Percentiles rank a stretch among this genome's conserved stretches.
Evolutionary conservation across 2,888 invertebrate species (phyloP).

Genomic region (Acanthosepion lycidas): DNA sequence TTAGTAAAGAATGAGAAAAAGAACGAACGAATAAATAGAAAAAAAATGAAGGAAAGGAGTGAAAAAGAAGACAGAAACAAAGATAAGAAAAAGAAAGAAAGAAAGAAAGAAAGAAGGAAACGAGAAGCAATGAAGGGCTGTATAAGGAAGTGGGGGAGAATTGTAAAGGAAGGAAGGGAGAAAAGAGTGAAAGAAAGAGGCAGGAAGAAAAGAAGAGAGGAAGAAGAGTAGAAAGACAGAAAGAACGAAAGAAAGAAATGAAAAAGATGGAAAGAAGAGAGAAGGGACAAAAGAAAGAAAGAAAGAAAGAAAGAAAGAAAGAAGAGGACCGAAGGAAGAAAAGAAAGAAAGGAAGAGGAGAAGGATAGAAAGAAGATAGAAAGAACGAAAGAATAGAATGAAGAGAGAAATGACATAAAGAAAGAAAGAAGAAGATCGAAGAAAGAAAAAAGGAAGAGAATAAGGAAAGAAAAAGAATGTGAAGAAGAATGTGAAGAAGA

Average conservation of each 20-base stretch:
- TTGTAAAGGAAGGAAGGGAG: neutral
- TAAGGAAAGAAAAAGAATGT: neutral
- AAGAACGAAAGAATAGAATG: neutral
- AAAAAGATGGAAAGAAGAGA: neutral
- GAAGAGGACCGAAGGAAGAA: no score
- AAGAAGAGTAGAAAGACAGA: neutral
- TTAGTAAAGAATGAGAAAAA: no score
- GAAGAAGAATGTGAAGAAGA: neutral
- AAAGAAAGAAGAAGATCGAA: neutral
- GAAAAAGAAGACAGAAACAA: no score
- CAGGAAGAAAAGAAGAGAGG: neutral
- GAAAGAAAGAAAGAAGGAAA: no score
- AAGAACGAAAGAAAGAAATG: neutral
- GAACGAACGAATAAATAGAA: no score
- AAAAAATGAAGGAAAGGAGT: no score
- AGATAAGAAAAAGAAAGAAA: no score
- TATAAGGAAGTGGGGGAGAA: neutral
- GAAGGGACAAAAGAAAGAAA: neutral
- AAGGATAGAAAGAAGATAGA: neutral
- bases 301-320: neutral
- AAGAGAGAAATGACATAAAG: neutral
- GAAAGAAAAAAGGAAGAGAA: neutral
- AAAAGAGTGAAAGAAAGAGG: neutral
- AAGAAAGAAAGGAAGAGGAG: no score
- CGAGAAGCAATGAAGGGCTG: neutral